Conservation (phyloP, 2,888 invertebrate species). For the Dermolepida albohirtum region DNA sequence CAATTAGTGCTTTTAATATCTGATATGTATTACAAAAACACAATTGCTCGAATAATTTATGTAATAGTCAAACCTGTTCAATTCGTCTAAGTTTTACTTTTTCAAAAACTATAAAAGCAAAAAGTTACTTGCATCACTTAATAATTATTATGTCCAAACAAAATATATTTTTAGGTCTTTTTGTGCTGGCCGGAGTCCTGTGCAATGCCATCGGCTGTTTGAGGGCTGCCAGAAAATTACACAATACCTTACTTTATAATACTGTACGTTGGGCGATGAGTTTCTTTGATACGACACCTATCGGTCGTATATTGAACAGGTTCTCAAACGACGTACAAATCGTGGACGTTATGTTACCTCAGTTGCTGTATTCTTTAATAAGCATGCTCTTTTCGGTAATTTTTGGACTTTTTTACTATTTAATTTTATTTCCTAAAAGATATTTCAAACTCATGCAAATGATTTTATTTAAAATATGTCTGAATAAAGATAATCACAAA, state of each 20-base stretch:
- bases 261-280: slow-evolving; percentile 69
- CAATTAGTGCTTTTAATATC: no score
- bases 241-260: slow-evolving; percentile 65
- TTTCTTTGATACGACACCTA: slow-evolving; percentile 74
- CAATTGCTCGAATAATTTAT: no score
- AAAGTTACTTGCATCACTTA: no score
- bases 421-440: no score
- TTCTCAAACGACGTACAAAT: slow-evolving; percentile 71
- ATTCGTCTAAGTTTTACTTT: no score
- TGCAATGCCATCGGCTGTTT: slow-evolving; percentile 64
- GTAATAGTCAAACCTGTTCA: no score
- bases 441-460: no score
- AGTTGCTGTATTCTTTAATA: slow-evolving; percentile 59
- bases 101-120: no score
- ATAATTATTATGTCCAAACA: background rate
- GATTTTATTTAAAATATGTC: no score
- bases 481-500: no score
- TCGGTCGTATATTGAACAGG: slow-evolving; percentile 73
- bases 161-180: slow-evolving; percentile 55
- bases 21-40: no score
- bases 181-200: slow-evolving; percentile 62
- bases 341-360: slow-evolving; percentile 68
- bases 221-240: slow-evolving; percentile 64
- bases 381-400: slow-evolving; percentile 66
- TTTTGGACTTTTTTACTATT: background rate